Percentiles rank a stretch among this genome's conserved stretches.
Conservation (phyloP, 2,888 invertebrate genomes). For the Coenonympha glycerion region DNA sequence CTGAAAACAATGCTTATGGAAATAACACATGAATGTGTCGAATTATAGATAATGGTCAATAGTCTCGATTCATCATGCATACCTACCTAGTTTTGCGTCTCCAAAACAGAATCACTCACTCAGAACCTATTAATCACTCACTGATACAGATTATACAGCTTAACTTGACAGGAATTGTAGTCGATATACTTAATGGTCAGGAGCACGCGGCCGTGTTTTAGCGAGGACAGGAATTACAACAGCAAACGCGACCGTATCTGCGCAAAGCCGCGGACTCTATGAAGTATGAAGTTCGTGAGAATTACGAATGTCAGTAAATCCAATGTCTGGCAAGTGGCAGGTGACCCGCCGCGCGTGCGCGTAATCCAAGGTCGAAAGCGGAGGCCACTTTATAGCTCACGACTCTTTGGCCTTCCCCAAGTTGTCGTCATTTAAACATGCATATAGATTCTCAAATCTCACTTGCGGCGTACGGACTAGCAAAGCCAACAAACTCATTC, state of each 20-base stretch:
- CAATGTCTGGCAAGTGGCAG: constrained; percentile 42
- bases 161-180: background rate
- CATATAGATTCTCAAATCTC: no score
- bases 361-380: constrained; percentile 58
- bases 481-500: no score
- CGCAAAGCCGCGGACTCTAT: constrained; percentile 53
- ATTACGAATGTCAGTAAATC: constrained; percentile 26
- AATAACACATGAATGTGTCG: background rate
- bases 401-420: constrained; percentile 1
- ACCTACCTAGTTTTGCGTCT: background rate
- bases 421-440: no score
- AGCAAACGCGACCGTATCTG: constrained; percentile 18
- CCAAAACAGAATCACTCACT: background rate
- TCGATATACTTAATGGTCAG: background rate
- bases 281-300: constrained; percentile 15
- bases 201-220: constrained; percentile 16
- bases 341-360: constrained; percentile 51
- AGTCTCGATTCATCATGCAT: no score
- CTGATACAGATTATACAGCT: background rate
- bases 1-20: background rate
- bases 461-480: no score
- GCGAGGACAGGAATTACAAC: constrained; percentile 15
- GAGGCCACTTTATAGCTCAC: constrained; percentile 22
- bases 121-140: background rate
- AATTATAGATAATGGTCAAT: constrained; percentile 1